phyloP scores from a whole-genome alignment of 2,797 vertebrate genomes.

The Rhinella marina region DNA sequence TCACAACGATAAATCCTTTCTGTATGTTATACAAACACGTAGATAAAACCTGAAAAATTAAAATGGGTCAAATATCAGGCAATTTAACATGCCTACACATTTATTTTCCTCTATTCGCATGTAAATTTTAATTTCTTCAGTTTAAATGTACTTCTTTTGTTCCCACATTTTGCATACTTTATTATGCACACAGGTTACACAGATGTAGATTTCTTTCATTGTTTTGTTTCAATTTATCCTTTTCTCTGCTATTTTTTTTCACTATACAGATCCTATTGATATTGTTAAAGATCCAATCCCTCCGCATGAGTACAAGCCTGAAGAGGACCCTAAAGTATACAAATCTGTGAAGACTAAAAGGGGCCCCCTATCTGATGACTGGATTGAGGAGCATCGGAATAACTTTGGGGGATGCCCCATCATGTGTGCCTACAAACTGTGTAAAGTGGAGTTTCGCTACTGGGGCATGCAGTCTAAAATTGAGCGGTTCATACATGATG shows the following conservation, averaged over 20 bases:
- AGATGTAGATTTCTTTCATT: background rate
- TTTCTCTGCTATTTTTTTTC: background rate
- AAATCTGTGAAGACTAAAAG: constrained; percentile 89
- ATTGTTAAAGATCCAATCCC: constrained; percentile 95
- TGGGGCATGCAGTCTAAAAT: constrained; percentile 99
- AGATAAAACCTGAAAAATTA: no score
- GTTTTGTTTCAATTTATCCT: background rate
- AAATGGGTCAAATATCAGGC: no score
- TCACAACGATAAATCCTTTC: no score
- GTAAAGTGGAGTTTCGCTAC: constrained; percentile 98
- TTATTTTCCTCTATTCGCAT: background rate
- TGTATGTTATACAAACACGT: no score
- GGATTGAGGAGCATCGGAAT: constrained; percentile 88
- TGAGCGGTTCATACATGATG: constrained; percentile 96
- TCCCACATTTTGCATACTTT: background rate
- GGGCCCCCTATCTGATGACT: constrained; percentile 90
- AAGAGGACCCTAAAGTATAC: constrained; percentile 94
- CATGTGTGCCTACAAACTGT: constrained; percentile 99
- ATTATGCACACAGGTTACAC: background rate
- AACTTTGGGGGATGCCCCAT: constrained; percentile 83
- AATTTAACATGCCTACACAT: background rate
- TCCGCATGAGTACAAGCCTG: constrained; percentile 90
- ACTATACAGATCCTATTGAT: constrained; percentile 87
- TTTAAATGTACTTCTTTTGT: background rate
- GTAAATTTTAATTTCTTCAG: no score